Evolutionary conservation across 2,113 vertebrate species (phyloP), one percentile per base, ranked within the genome.

Genomic region (Cichladusa arquata): DNA sequence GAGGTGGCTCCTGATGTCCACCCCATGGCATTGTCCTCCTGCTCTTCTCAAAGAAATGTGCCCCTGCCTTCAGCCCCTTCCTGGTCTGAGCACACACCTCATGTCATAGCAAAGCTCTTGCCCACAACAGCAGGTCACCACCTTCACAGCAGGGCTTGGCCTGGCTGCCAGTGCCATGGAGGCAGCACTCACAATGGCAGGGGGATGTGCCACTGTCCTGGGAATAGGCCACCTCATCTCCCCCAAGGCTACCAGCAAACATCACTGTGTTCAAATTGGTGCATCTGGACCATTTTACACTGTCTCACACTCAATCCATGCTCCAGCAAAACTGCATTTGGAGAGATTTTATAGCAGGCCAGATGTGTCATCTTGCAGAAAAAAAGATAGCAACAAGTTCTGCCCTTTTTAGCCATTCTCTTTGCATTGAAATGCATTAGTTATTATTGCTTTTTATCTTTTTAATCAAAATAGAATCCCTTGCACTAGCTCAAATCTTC

Each of bases 401-500:
- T 51, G 50, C 47, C 58, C 67, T 80, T 82, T 74, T 81, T 56
- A 42, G 28, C 53, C 33, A 50, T 76, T 89, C 31, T 70, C 40
- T 58, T 80, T 70, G 34, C 36, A 86, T 19, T 15, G 0, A 44
- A 79, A 88, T 94, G 80, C 22, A 58, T 70, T 24, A 86, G 64
- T 53, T 88, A 56, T 77, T 93, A 83, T 62, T 80, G 62, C 47
- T 79, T 94, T 90, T 92, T 91, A 77, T 80, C 78, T 95, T 85
- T 88, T 53, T 20, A 82, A 90, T 93, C 71, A 64, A 83, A 92
- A 83, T 71, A 67, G 90, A 95, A 93, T 74, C 87, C 71, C 38
- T 81, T 95, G 76, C 79, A 92, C 78, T 92, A 90, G 67, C 51
- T 94, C 42, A 88, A 90, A 92, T 78, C 64, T 56, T 86, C 82